These are phyloP conservation scores for Diorhabda elongata DNA, from an alignment of 1,140 invertebrate species.

Conservation along the genomic window DNA sequence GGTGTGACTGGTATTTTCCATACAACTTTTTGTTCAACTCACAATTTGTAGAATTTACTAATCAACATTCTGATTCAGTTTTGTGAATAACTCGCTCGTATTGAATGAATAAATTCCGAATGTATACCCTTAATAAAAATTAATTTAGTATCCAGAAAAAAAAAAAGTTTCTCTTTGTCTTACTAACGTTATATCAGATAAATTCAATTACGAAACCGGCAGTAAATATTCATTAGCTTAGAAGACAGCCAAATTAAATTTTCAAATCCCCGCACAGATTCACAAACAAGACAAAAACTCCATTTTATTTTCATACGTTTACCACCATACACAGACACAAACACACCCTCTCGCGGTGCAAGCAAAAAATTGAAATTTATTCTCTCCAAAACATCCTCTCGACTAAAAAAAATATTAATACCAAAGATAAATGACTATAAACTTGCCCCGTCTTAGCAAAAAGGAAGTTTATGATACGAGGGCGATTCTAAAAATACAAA, in stretches of 20 bases:
- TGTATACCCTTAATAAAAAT: too few relatives aligned
- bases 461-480: not conserved
- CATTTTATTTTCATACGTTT: constrained; percentile 9
- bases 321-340: not conserved
- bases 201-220: not conserved
- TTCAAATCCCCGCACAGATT: not conserved
- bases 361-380: constrained; percentile 18
- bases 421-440: constrained; percentile 17
- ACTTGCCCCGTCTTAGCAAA: constrained; percentile 6
- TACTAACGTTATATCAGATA: not conserved
- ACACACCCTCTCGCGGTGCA: not conserved
- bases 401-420: constrained; percentile 17
- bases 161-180: too few relatives aligned
- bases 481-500: not conserved
- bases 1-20: too few relatives aligned
- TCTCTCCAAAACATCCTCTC: not conserved
- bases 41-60: too few relatives aligned
- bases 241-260: constrained; percentile 9
- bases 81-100: too few relatives aligned
- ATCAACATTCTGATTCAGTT: too few relatives aligned
- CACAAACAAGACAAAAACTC: constrained; percentile 12
- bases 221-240: not conserved
- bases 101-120: too few relatives aligned
- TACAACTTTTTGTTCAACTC: too few relatives aligned
- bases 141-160: too few relatives aligned